These are phyloP conservation scores for Colletes latitarsis DNA, from an alignment of 1,140 invertebrate species.

Conservation along the genomic window DNA sequence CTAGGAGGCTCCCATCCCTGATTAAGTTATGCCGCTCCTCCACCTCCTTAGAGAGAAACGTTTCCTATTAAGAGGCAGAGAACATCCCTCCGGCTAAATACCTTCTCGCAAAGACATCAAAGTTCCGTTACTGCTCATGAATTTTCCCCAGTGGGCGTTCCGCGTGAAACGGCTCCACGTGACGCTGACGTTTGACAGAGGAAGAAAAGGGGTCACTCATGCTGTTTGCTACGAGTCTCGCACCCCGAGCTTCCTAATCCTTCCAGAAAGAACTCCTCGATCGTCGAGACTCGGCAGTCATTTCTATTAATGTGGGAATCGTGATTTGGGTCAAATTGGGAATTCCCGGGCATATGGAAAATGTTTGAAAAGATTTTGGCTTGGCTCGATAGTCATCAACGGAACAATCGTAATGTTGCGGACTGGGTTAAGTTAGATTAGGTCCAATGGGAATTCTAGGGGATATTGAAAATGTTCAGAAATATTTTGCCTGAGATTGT, in stretches of 20 bases:
- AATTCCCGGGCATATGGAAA: neutral
- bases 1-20: conserved; percentile 69
- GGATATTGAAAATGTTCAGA: no score
- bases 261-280: neutral
- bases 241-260: neutral
- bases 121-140: conserved; percentile 70
- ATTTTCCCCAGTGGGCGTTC: conserved; percentile 61
- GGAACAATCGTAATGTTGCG: no score
- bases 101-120: conserved; percentile 69
- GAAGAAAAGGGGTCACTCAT: conserved; percentile 29
- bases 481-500: no score
- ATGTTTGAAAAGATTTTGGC: no score
- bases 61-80: conserved; percentile 75
- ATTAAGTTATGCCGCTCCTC: conserved; percentile 75
- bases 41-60: conserved; percentile 69
- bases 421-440: no score
- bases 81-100: conserved; percentile 69
- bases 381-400: no score
- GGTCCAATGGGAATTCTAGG: no score
- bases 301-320: neutral
- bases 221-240: neutral
- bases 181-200: conserved; percentile 50
- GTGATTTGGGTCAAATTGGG: neutral
- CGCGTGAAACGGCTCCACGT: conserved; percentile 55
- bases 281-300: no score